A percentile compares a stretch with the other conserved stretches of the same genome.
Conservation (phyloP, 1,140 invertebrate genomes). For the Cotesia typhae region DNA sequence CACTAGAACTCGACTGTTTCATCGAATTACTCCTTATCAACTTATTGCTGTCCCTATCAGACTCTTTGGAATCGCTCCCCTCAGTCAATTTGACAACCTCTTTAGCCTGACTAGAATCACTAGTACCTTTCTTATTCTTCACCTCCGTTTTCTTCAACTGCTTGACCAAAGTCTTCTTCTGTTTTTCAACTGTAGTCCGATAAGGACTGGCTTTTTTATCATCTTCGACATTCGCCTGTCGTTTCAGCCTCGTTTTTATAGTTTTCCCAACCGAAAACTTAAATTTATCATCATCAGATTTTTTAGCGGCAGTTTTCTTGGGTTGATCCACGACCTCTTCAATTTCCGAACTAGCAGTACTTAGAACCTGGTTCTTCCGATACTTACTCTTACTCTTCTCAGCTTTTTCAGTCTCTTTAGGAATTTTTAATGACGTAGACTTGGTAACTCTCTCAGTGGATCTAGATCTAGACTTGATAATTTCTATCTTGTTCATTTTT, state of each 20-base stretch:
- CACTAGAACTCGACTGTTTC: neutral
- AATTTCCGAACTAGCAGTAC: slow-evolving; percentile 55
- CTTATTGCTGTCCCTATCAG: neutral
- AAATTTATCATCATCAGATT: slow-evolving; percentile 46
- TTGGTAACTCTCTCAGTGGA: slow-evolving; percentile 23
- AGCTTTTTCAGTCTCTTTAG: slow-evolving; percentile 36
- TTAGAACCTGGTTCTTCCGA: slow-evolving; percentile 46
- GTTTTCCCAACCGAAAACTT: slow-evolving; percentile 34
- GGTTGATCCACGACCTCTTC: slow-evolving; percentile 50
- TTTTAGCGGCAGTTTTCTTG: slow-evolving; percentile 7
- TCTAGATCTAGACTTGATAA: slow-evolving; percentile 26
- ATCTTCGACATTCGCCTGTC: slow-evolving; percentile 42
- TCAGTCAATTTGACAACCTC: neutral
- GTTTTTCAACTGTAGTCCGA: slow-evolving; percentile 33
- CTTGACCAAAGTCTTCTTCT: slow-evolving; percentile 40
- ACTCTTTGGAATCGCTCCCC: slow-evolving; percentile 4
- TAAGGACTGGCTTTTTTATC: slow-evolving; percentile 30
- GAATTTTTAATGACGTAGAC: slow-evolving; percentile 34
- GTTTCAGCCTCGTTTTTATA: slow-evolving; percentile 40
- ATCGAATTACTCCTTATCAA: neutral
- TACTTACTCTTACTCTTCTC: slow-evolving; percentile 44
- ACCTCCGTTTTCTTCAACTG: slow-evolving; percentile 35
- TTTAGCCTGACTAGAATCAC: slow-evolving; percentile 1
- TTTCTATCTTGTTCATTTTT: slow-evolving; percentile 33
- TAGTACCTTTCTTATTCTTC: slow-evolving; percentile 33